Evolutionary conservation across 2,113 vertebrate genomes (phyloP), one percentile per base, ranked within the genome.

Genomic region (Plotosus lineatus): DNA sequence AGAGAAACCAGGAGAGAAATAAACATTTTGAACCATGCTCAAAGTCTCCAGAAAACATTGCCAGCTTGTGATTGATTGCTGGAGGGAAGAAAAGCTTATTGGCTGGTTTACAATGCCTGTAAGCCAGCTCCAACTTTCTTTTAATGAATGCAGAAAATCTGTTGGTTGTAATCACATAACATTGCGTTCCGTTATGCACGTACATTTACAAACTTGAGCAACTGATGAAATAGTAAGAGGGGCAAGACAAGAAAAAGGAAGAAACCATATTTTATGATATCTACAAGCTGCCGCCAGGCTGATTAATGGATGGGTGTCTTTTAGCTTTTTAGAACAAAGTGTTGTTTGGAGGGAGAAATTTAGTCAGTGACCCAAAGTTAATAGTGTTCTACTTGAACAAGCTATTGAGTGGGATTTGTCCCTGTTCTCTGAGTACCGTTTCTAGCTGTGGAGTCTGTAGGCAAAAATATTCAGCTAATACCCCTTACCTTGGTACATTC

Each of bases 131-230:
- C 76, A 72, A 77, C 60, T 81, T 71, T 85, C 78, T 69, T 85
- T 84, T 90, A 88, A 86, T 89, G 82, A 90, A 89, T 85, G 83
- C 82, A 81, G 79, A 75, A 89, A 87, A 88, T 86, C 82, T 88
- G 82, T 87, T 88, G 80, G 89, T 86, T 88, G 86, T 89, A 86
- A 86, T 87, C 78, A 87, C 88, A 84, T 82, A 85, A 63, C 81
- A 80, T 85, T 80, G 17, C 53, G 36, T 15, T 74, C 50, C 78
- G 55, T 17, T 73, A 60, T 23, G 33, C 28, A 46, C 73, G 68
- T 40, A 73, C 42, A 48, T 63, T 79, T 71, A 15, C 79, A 63
- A 46, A 78, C 77, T 40, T 36, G 21, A 21, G 74, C 71, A 82
- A 77, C 72, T 72, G 77, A 31, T 78, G 53, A 71, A 81, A 76